phyloP scores from a whole-genome alignment of 2,888 invertebrate species.

The Heliothis peltigera region DNA sequence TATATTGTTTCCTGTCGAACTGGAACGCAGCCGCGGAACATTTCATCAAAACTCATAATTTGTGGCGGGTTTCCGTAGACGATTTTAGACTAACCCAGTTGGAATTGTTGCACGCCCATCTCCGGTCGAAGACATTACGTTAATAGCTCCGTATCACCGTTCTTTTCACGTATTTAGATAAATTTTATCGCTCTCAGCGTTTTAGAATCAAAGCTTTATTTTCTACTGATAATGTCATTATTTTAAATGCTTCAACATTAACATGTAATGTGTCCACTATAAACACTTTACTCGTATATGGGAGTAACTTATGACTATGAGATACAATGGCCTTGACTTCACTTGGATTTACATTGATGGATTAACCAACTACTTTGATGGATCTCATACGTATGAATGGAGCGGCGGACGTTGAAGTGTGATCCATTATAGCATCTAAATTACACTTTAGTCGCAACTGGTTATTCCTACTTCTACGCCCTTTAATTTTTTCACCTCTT shows the following conservation, averaged over 20 bases:
- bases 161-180: conserved; percentile 45
- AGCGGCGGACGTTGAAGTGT: conserved; percentile 18
- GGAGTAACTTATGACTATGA: conserved; percentile 14
- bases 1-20: conserved; percentile 80
- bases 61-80: conserved; percentile 83
- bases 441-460: conserved; percentile 9
- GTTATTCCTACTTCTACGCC: background rate
- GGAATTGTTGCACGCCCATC: conserved; percentile 65
- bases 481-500: background rate
- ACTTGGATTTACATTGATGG: conserved; percentile 27
- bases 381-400: conserved; percentile 22
- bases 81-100: conserved; percentile 86
- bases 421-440: conserved; percentile 29
- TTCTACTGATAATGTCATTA: background rate
- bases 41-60: conserved; percentile 89
- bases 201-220: conserved; percentile 2
- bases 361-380: conserved; percentile 28
- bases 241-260: background rate
- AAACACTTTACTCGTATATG: conserved; percentile 5
- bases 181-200: conserved; percentile 10
- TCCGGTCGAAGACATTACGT: conserved; percentile 68
- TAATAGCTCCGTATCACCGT: conserved; percentile 58
- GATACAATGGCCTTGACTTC: conserved; percentile 10
- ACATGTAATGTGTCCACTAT: conserved; percentile 1
- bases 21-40: conserved; percentile 72